Conservation (phyloP, 2,888 invertebrate genomes). For the Sesia apiformis region DNA sequence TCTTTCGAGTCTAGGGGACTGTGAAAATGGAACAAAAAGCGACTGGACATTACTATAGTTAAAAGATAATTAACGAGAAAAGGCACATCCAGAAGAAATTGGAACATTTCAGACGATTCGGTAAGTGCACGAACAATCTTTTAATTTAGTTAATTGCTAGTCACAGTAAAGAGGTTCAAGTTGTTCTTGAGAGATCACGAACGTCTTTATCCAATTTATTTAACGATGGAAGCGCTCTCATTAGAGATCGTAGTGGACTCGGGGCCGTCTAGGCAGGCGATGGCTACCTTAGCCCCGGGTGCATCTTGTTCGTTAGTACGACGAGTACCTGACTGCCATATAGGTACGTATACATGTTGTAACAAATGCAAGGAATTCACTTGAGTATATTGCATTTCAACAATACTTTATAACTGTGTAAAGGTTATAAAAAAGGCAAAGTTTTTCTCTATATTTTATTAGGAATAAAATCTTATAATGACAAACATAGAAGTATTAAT, state of each 20-base stretch:
- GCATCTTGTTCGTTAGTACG: conserved; percentile 45
- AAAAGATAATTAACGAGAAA: conserved; percentile 40
- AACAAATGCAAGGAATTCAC: not conserved
- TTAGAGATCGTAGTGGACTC: conserved; percentile 59
- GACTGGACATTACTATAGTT: conserved; percentile 16
- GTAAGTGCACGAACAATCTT: conserved; percentile 67
- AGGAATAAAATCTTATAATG: no score
- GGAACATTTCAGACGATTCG: conserved; percentile 47
- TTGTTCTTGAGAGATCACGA: conserved; percentile 71
- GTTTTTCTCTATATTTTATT: no score
- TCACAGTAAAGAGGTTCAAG: conserved; percentile 66
- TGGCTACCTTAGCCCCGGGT: conserved; percentile 36
- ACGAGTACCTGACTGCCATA: not conserved
- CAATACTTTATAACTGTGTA: conserved; percentile 12
- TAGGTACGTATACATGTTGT: conserved; percentile 1
- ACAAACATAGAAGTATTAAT: no score
- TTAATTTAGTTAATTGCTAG: conserved; percentile 73
- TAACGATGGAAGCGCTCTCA: conserved; percentile 69
- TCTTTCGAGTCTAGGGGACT: conserved; percentile 8
- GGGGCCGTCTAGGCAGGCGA: conserved; percentile 19
- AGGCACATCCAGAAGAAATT: conserved; percentile 33
- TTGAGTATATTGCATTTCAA: conserved; percentile 18
- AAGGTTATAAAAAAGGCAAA: no score
- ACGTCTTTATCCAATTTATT: conserved; percentile 75
- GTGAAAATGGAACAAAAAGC: conserved; percentile 13